Base-by-base conservation (phyloP, 2,888 invertebrate genomes). In the Clunio marinus region DNA sequence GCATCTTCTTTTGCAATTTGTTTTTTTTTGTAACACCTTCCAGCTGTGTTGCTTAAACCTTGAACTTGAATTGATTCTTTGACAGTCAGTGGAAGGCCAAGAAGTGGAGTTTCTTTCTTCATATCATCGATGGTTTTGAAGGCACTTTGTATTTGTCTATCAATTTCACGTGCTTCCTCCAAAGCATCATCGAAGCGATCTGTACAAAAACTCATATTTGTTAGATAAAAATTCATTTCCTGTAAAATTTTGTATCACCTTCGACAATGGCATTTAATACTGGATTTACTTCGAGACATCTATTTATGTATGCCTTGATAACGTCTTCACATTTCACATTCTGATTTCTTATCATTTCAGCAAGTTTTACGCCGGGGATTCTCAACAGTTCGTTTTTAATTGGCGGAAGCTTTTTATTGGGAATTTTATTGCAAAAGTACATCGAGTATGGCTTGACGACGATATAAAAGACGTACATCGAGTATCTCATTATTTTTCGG, bases 11-110 rank as follows among this genome's bases (percentile, higher is more conserved):
- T 80, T 0, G 91, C 89, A 17, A 83, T 83, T 66, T 82, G 82
- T n/a, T 84, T 81, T 55, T 80, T 81, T 25, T 82, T 80, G 70
- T 80, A 80, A 7, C 84, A 81, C 1, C 84, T 81, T 0, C 94
- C 94, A 28, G 88, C 86, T 70, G 88, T 86, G 75, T 90, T 85
- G 71, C 88, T 87, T 83, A 91, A 81, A 1, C 89, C 93, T 83
- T 88, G 84, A 1, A 91, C 85, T 59, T 85, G 84, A 73, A 91
- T 87, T 72, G 88, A 87, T 77, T 93, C 92, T 77, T 93, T 95
- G 0, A 91, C 86, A 4, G 93, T 91, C 70, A 94, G 82, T 0
- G 95, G 95, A 2, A 95, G 84, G 2, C 95, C 94, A 8, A 91
- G 80, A 70, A 93, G 80, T 0, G 93, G 93, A 72, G 85, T 87